phyloP scores from a whole-genome alignment of 1,140 invertebrate species.

The Adelges cooleyi region DNA sequence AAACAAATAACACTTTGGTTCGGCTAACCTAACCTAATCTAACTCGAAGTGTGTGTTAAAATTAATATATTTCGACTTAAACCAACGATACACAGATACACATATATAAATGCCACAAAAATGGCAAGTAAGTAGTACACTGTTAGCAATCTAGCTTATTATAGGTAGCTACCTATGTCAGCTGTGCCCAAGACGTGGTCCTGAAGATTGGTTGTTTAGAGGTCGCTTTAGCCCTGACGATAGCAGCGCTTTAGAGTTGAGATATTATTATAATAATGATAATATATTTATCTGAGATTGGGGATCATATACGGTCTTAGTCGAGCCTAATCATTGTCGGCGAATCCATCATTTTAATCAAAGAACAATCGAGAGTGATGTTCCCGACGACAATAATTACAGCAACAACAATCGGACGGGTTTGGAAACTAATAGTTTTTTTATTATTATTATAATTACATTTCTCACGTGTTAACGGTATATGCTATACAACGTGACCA shows the following conservation, averaged over 20 bases:
- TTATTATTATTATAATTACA: not conserved
- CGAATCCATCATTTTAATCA: constrained; percentile 7
- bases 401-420: not conserved
- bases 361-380: constrained; percentile 11
- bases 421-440: constrained; percentile 6
- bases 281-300: not conserved
- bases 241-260: not conserved
- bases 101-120: too few relatives aligned
- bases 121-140: not conserved
- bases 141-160: not conserved
- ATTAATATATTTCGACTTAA: too few relatives aligned
- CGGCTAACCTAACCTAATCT: too few relatives aligned
- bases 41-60: too few relatives aligned
- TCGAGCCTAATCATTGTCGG: not conserved
- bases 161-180: not conserved
- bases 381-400: not conserved
- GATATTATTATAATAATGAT: too few relatives aligned
- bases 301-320: not conserved
- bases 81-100: too few relatives aligned
- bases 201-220: too few relatives aligned
- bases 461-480: not conserved
- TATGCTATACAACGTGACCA: not conserved
- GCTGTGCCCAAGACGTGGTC: too few relatives aligned
- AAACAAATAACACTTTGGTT: too few relatives aligned
- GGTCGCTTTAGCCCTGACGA: not conserved